Percentiles rank a stretch among this genome's conserved stretches.
Conservation (phyloP, 2,888 invertebrate species). For the Tenodera sinensis region DNA sequence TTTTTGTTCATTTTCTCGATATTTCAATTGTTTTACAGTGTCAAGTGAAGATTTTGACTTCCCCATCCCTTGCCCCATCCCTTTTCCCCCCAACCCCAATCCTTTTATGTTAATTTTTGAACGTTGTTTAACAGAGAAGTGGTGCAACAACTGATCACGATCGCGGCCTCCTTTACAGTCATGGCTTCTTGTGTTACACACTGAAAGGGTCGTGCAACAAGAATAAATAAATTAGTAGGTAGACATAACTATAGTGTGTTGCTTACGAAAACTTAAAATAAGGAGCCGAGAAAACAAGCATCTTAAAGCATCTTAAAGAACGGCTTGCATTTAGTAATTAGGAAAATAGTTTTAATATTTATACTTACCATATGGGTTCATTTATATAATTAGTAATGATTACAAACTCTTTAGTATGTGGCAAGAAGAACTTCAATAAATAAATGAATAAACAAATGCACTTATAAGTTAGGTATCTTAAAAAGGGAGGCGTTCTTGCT, state of each 20-base stretch:
- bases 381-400: too few relatives aligned
- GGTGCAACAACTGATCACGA: not conserved
- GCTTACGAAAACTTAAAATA: not conserved
- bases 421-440: too few relatives aligned
- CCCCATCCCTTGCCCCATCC: not conserved
- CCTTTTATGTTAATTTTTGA: not conserved
- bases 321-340: too few relatives aligned
- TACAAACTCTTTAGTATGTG: too few relatives aligned
- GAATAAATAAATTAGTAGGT: not conserved
- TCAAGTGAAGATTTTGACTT: not conserved
- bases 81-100: not conserved
- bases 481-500: too few relatives aligned
- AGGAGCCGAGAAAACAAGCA: not conserved
- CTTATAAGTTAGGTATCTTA: too few relatives aligned
- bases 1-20: not conserved
- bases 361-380: too few relatives aligned
- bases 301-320: not conserved
- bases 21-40: not conserved
- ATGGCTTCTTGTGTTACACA: not conserved
- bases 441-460: too few relatives aligned
- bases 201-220: not conserved
- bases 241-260: not conserved
- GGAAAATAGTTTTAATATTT: too few relatives aligned
- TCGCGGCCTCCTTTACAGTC: not conserved
- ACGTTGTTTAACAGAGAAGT: not conserved